Conservation (phyloP, 1,140 invertebrate species). For the Drosophila orosa region DNA sequence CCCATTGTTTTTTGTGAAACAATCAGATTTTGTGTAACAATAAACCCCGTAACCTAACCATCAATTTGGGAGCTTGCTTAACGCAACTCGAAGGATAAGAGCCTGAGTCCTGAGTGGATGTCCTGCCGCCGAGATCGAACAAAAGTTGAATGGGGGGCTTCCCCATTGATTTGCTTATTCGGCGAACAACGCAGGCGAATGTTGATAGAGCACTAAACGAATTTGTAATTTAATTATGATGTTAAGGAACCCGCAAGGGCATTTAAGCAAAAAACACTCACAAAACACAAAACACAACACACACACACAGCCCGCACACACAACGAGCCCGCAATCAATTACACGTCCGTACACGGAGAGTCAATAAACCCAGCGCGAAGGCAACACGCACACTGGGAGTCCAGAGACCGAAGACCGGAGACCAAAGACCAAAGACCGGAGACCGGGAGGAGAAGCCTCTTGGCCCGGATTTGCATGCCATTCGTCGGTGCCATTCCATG, state of each 20-base stretch:
- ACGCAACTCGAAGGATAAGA: constrained; percentile 10
- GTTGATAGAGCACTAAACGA: constrained; percentile 51
- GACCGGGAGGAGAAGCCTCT: constrained; percentile 1
- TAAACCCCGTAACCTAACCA: constrained; percentile 27
- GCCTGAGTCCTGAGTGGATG: constrained; percentile 2
- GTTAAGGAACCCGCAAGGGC: constrained; percentile 52
- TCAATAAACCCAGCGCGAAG: constrained; percentile 67
- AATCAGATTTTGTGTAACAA: constrained; percentile 37
- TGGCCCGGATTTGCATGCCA: constrained; percentile 43
- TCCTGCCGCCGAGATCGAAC: constrained; percentile 9
- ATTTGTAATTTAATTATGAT: constrained; percentile 51
- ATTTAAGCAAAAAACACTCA: constrained; percentile 39
- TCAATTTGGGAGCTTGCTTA: constrained; percentile 19
- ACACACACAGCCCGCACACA: constrained; percentile 7
- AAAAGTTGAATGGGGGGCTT: constrained; percentile 8
- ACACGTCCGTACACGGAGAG: constrained; percentile 41
- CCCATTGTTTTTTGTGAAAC: constrained; percentile 11
- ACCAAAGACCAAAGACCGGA: neutral
- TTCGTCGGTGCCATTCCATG: constrained; percentile 11
- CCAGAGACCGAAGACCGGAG: neutral
- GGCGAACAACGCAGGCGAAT: constrained; percentile 24
- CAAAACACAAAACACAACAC: neutral
- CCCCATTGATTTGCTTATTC: constrained; percentile 32
- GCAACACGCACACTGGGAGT: constrained; percentile 30
- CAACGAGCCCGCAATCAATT: constrained; percentile 15